These are phyloP conservation scores for Dipodomys stephensi DNA, from an alignment of 2,113 vertebrate species.

Conservation along the genomic window DNA sequence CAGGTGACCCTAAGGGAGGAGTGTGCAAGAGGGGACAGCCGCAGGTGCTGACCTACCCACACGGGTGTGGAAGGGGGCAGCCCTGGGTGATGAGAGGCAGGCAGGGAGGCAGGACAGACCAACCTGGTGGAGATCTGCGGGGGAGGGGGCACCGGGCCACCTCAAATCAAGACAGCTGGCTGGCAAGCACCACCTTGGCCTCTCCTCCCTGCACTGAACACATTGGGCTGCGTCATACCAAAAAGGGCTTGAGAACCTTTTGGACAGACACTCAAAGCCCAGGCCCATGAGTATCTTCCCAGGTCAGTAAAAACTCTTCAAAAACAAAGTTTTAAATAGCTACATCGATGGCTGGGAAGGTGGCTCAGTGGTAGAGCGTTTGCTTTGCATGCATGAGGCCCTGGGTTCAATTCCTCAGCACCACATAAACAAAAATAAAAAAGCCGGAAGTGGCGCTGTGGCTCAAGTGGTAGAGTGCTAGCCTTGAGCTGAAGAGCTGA, in stretches of 20 bases:
- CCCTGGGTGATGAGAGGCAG: background rate
- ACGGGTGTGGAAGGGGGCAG: background rate
- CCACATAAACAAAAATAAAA: too few species aligned
- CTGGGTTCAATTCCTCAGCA: too few species aligned
- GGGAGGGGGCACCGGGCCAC: background rate
- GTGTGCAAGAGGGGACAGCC: too few species aligned
- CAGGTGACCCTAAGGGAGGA: too few species aligned
- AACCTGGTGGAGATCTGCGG: background rate
- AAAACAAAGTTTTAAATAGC: slow-evolving; percentile 5
- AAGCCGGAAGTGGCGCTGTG: too few species aligned
- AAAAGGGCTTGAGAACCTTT: background rate
- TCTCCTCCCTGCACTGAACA: background rate
- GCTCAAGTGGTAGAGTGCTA: too few species aligned
- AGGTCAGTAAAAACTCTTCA: background rate
- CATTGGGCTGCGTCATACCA: background rate
- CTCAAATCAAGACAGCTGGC: background rate
- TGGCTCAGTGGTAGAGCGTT: too few species aligned
- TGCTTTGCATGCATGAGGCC: too few species aligned
- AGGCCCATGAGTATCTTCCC: background rate
- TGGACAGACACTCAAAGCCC: background rate
- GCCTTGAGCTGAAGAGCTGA: too few species aligned
- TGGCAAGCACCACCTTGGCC: background rate
- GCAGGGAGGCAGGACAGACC: background rate
- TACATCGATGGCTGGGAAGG: background rate
- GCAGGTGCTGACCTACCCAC: background rate